Evolutionary conservation across 2,888 invertebrate species (phyloP), one percentile per base, ranked within the genome.

Genomic region (Dexiosoma caninum): DNA sequence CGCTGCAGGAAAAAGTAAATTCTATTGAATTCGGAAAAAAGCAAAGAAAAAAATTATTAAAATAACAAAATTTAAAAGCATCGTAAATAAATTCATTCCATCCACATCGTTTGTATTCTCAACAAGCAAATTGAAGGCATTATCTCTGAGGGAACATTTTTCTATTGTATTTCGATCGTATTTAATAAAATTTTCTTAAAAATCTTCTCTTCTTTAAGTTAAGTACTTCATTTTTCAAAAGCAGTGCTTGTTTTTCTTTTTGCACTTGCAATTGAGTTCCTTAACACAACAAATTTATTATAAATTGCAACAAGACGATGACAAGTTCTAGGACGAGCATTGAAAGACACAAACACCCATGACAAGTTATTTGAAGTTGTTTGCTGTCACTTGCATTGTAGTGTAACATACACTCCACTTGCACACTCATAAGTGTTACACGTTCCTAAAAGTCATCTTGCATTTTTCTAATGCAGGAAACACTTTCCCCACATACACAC

Each of bases 251-350:
- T 2, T 46, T 32, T 7, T 37, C 14, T 8, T n/a, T n/a, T n/a
- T n/a, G n/a, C n/a, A 0, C 12, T 23, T 59, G 19, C 0, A 62
- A 12, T 53, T 42, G 12, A 62, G 53, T 42, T 72, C 30, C 23
- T 59, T 51, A 59, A 19, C 35, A 40, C 35, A 71, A 59, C 32
- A 78, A 72, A 30, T 37, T 66, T 64, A 42, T 70, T 70, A 74
- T 62, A 79, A 79, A 75, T 70, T 79, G 67, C 62, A 60, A 40
- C 46, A 64, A 69, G 30, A 69, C 23, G 16, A 35, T 55, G 67
- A 59, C 57, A 59, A 49, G 19, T 53, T 53, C 32, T 49, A 60
- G 60, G 60, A 60, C n/a, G 30, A 60, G 19, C 51, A 12, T 60
- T 9, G 42, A 46, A 57, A 55, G 27, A 44, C 12, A 44, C n/a